These are phyloP conservation scores for Diaphora mendica DNA, from an alignment of 2,888 invertebrate genomes.

Conservation along the genomic window DNA sequence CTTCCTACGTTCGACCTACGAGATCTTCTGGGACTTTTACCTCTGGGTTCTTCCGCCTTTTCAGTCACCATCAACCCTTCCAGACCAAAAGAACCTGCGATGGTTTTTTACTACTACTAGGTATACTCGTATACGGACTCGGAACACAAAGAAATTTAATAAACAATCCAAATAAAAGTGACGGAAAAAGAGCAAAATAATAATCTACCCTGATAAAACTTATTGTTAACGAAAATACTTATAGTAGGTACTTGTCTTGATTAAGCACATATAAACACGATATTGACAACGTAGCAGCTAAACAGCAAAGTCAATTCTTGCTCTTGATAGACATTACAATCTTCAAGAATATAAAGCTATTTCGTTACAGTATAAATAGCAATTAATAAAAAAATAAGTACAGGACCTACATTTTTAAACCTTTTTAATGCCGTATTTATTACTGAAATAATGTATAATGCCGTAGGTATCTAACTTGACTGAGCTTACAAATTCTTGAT, in stretches of 20 bases:
- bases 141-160: neutral
- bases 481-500: neutral
- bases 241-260: too few species aligned
- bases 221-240: too few species aligned
- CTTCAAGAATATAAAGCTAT: neutral
- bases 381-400: neutral
- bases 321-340: neutral
- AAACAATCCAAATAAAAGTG: neutral
- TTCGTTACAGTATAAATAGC: neutral
- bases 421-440: neutral
- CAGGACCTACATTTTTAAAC: too few species aligned
- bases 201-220: too few species aligned
- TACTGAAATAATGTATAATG: neutral
- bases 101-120: too few species aligned
- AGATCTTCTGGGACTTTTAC: too few species aligned
- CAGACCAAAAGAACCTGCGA: too few species aligned
- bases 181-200: neutral
- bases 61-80: too few species aligned
- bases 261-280: too few species aligned
- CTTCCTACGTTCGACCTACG: too few species aligned
- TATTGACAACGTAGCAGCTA: neutral
- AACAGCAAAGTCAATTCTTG: neutral
- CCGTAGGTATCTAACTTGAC: neutral
- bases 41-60: too few species aligned
- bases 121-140: too few species aligned